Percentiles rank a stretch among this genome's conserved stretches.
Evolutionary conservation across 2,113 vertebrate species (phyloP).

Genomic region (Verasper variegatus): DNA sequence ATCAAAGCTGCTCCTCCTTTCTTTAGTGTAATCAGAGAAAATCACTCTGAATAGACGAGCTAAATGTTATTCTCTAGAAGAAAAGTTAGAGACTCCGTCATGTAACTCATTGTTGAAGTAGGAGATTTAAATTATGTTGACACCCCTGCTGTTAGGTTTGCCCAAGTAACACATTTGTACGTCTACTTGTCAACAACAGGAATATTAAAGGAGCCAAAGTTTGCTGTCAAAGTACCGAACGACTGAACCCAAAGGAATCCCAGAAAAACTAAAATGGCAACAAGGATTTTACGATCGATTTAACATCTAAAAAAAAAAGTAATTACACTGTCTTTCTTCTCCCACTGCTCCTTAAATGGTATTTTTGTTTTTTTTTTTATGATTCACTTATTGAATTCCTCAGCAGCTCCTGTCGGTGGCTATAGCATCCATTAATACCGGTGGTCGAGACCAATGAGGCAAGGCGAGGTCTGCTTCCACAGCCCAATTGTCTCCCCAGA

Average conservation of each 20-base stretch:
- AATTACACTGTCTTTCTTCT: conserved; percentile 73
- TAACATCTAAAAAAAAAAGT: conserved; percentile 78
- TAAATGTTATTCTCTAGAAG: not conserved
- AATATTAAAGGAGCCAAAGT: conserved; percentile 21
- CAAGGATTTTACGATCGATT: conserved; percentile 87
- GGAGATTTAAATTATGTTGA: conserved; percentile 25
- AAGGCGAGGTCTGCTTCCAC: conserved; percentile 70
- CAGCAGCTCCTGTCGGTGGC: conserved; percentile 79
- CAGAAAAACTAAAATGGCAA: conserved; percentile 63
- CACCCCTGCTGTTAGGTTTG: conserved; percentile 28
- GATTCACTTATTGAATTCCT: conserved; percentile 89
- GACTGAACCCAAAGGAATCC: conserved; percentile 32
- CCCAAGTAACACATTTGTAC: conserved; percentile 21
- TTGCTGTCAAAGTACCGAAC: conserved; percentile 31
- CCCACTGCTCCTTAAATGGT: conserved; percentile 76
- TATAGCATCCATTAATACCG: conserved; percentile 84
- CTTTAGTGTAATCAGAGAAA: not conserved
- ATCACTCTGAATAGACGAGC: not conserved
- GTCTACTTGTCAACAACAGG: too few species aligned
- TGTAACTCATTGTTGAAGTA: not conserved
- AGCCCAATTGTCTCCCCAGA: conserved; percentile 65
- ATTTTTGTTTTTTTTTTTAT: conserved; percentile 83
- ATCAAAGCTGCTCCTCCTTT: not conserved
- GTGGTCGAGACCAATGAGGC: conserved; percentile 81
- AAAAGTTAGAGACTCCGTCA: not conserved